Base-by-base conservation (phyloP, 1,140 invertebrate species). In the Heliothis subflexa region DNA sequence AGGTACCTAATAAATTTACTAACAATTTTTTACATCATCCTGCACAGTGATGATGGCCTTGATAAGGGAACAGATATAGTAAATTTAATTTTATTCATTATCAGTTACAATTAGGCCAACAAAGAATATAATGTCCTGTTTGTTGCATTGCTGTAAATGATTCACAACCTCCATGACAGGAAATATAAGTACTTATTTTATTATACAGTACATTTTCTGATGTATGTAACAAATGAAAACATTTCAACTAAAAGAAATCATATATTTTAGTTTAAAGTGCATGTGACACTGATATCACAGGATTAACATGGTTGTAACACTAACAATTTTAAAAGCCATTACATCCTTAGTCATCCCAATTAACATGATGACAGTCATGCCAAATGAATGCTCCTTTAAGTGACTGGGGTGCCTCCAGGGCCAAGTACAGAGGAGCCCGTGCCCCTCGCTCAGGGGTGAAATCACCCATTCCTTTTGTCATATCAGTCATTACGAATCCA, bases 401-500 rank as follows among this genome's bases (percentile, higher is more conserved):
- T 52, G 89, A 83, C 70, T 92, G 89, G 61, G 93, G 93, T 21
- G 94, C 93, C 68, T 95, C 92, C 21, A 95, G 66, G n/a, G 95
- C 94, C 64, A 95, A 83, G 78, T 93, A 95, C 3, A 95, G 86
- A 16, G 94, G 91, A 40, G 93, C 93, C 28, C 82, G 79, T 13
- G 95, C 93, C 59, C 97, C 97, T 94, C 97, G 86, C 78, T 97
- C 97, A 52, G 96, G 96, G 25, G 96, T 96, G 52, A 97, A 95
- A 28, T 93, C 92, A 45, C 97, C 97, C 93, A 96, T 97, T 66
- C 97, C 96, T 86, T 95, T 96, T 11, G 96, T 96, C 97, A 97
- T 97, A 85, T 97, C 97, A 33, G 97, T 97, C 86, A 96, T 95
- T 1, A 97, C 97, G 93, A 97, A 97, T 14, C 96, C 96, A 33